Base-by-base conservation (phyloP, 2,797 vertebrate genomes). In the Podarcis siculus region DNA sequence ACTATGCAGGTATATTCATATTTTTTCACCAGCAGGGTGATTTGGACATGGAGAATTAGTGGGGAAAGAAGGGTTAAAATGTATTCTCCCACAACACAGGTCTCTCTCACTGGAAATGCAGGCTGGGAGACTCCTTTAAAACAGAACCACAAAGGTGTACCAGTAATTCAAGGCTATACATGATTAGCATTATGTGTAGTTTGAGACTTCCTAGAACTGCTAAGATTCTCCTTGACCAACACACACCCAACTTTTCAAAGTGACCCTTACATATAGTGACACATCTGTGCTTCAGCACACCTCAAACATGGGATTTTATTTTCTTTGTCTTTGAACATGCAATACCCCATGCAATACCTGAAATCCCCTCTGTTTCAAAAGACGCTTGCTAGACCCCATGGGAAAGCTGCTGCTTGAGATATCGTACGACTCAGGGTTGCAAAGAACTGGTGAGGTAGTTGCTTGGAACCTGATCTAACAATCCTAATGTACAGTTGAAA, bases 241-340 rank as follows among this genome's bases (percentile, higher is more conserved):
- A 83, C 85, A 87, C 87, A 93, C 87, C 94, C 49, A 12, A 49
- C 45, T 71, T 92, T 94, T 95, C 87, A 78, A 95, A 95, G 84
- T 95, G 95, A 96, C 92, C 95, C 96, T 96, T 96, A 91, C 89
- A 87, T 90, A 49, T 13, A 89, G 84, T 91, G 95, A 89, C 89
- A 95, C 91, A 94, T 93, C 82, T 94, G 95, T 95, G 91, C 94
- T 76, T 39, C n/a, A 71, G 69, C 32, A 71, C 23, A 42, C 25
- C 23, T 8, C 42, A 30, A 82, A 23, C 39, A n/a, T 69, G 37
- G 30, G 49, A 4, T 49, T 49, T 49, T 13, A 3, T 49, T 49
- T 49, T 49, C 12, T 49, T 49, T 13, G 49, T 15, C 49, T 49
- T 49, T 49, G 12, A 49, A 49, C 3, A 15, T 49, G 49, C 45